Evolutionary conservation across 2,797 vertebrate genomes (phyloP), one percentile per base, ranked within the genome.

Genomic region (Coregonus suidteri): DNA sequence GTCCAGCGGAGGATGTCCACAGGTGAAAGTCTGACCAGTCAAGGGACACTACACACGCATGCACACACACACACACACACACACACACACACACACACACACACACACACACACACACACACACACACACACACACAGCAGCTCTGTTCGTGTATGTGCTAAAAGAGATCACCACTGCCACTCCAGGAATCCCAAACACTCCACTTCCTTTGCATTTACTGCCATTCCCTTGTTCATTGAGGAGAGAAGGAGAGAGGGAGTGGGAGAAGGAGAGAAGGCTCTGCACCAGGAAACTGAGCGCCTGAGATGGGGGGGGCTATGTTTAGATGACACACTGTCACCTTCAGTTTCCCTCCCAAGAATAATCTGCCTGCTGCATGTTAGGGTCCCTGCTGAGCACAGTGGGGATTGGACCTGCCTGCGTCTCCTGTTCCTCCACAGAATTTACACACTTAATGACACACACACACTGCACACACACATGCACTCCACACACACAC

Each of bases 1-100:
- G 74, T 79, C 90, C 82, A 80, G 81, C 79, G 76, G 41, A 47
- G 41, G 70, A 81, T 77, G 80, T 13, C 68, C 84, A 80, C 88
- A 87, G 88, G 88, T 91, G 89, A 88, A 87, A 84, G 76, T 79
- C 79, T n/a, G 71, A 84, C 77, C 83, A 34, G 53, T 79, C 78
- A 62, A 53, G 74, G 79, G 75, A 79, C 78, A 73, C 76, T 3
- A 47, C 9, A 11, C 41, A 47, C 41, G 3, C 41, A 13, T 2
- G 2, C 41, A 11, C 41, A 3, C 41, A 3, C 9, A 11, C 41
- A 3, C 9, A 11, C 7, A 11, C 41, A 47, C 41, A 9, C 41
- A 9, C 41, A 6, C 37, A 41, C 37, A 41, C 37, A 7, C 37
- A 41, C 37, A 2, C 37, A 2, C 37, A 41, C 37, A 41, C 37